These are phyloP conservation scores for Lypha dubia DNA, from an alignment of 2,888 invertebrate genomes.

Conservation along the genomic window DNA sequence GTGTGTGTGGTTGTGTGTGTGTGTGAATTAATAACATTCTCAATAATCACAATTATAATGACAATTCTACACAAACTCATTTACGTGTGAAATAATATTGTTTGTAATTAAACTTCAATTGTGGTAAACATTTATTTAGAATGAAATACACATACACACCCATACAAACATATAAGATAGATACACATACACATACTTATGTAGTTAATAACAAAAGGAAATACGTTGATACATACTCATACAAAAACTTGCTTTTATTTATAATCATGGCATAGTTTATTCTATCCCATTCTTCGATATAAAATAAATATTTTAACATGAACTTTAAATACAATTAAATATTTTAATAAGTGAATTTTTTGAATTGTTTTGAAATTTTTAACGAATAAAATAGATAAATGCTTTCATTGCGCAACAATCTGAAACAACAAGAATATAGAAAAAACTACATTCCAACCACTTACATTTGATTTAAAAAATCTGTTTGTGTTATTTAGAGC, in stretches of 20 bases:
- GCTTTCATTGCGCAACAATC: too few species aligned
- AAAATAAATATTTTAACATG: neutral
- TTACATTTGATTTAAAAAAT: too few species aligned
- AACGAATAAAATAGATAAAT: too few species aligned
- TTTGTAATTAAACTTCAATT: conserved; percentile 21
- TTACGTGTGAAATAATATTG: conserved; percentile 22
- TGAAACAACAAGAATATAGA: too few species aligned
- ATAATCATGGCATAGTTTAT: neutral
- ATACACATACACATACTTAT: too few species aligned
- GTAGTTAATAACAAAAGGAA: neutral
- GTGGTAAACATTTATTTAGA: neutral
- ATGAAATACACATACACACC: neutral
- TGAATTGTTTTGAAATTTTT: too few species aligned
- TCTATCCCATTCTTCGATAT: neutral
- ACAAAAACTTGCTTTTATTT: neutral
- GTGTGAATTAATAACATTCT: neutral
- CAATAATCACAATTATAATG: conserved; percentile 10
- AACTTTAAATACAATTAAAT: neutral
- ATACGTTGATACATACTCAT: neutral
- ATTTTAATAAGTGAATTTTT: neutral
- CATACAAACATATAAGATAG: neutral
- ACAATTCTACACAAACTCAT: neutral
- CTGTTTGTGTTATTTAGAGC: too few species aligned
- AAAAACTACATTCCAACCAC: too few species aligned
- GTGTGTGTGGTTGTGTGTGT: too few species aligned